A percentile compares a stretch with the other conserved stretches of the same genome.
Evolutionary conservation across 2,888 invertebrate species (phyloP).

Genomic region (Drosophila borealis): DNA sequence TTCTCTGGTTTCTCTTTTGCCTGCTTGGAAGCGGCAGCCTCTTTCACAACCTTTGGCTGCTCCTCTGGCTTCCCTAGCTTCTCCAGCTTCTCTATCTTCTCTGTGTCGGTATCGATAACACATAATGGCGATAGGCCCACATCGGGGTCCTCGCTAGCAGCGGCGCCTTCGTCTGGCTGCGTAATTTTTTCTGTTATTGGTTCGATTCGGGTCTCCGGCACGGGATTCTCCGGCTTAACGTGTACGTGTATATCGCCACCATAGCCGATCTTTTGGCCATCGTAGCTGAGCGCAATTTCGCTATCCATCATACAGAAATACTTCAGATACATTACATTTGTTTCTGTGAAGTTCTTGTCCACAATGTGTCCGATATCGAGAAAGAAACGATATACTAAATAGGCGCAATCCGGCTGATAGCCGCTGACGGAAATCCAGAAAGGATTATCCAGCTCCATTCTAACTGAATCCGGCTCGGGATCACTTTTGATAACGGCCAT

Average conservation of each 20-base stretch:
- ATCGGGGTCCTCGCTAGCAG: neutral
- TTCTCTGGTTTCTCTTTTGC: neutral
- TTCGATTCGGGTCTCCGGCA: neutral
- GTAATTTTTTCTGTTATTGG: neutral
- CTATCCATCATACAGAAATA: slow-evolving; percentile 42
- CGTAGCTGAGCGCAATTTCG: slow-evolving; percentile 55
- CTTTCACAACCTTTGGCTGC: too few relatives aligned
- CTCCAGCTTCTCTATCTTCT: neutral
- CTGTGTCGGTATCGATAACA: slow-evolving; percentile 21
- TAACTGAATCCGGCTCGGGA: accelerated
- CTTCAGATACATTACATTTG: slow-evolving; percentile 53
- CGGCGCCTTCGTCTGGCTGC: neutral
- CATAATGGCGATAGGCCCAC: neutral
- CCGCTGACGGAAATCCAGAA: slow-evolving; percentile 62
- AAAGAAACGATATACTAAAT: slow-evolving; percentile 57
- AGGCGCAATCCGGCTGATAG: slow-evolving; percentile 19
- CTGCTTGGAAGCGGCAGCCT: too few relatives aligned
- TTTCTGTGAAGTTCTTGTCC: slow-evolving; percentile 19
- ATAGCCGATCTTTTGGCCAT: slow-evolving; percentile 61
- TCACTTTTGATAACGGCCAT: neutral
- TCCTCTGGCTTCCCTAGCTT: neutral
- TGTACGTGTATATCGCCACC: slow-evolving; percentile 57
- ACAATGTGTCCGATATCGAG: slow-evolving; percentile 54
- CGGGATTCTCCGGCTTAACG: slow-evolving; percentile 39
- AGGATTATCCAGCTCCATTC: slow-evolving; percentile 1